Base-by-base conservation (phyloP, 2,888 invertebrate species). In the Apodemia mormo region DNA sequence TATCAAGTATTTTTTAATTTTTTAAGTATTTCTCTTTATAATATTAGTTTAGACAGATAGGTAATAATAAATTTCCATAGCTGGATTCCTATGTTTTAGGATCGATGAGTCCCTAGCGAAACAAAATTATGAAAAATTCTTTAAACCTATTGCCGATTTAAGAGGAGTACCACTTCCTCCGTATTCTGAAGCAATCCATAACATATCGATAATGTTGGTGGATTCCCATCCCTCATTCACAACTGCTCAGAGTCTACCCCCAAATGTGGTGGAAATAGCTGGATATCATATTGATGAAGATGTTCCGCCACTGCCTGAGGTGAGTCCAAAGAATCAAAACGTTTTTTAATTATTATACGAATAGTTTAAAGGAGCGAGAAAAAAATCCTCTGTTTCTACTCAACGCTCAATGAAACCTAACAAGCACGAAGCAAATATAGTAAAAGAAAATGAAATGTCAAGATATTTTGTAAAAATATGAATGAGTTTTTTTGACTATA, bases 271-370 rank as follows among this genome's bases (percentile, higher is more conserved):
- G 30, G 72, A 77, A 29, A 70, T 78, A 6, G 78, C 70, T 0
- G 78, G 78, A 5, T 78, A 75, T 33, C 78, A 78, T 33, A 76
- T 78, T 9, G 74, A 72, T 4, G 72, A 74, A n/a, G 68, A 71
- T 0, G 68, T 70, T 0, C 75, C 76, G 3, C 71, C 76, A 2
- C 69, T 78, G 40, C 77, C 78, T 3, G 75, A 77, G 75, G 78
- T 78, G 54, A 68, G 66, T 52, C 10, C 1, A 22, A 6, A 22
- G 7, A 58, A 64, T 8, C 37, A 33, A 7, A 40, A 8, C 7
- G 33, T n/a, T 43, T 58, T 40, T 8, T 8, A 7, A 7, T 0
- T 40, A 8, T 7, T 22, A 22, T 22, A 22, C 22, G 22, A 22
- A 22, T 40, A 40, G 40, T 8, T 40, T 40, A 40, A 0, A 7